Evolutionary conservation across 2,888 invertebrate genomes (phyloP).

Genomic region (Ophion slaviceki): DNA sequence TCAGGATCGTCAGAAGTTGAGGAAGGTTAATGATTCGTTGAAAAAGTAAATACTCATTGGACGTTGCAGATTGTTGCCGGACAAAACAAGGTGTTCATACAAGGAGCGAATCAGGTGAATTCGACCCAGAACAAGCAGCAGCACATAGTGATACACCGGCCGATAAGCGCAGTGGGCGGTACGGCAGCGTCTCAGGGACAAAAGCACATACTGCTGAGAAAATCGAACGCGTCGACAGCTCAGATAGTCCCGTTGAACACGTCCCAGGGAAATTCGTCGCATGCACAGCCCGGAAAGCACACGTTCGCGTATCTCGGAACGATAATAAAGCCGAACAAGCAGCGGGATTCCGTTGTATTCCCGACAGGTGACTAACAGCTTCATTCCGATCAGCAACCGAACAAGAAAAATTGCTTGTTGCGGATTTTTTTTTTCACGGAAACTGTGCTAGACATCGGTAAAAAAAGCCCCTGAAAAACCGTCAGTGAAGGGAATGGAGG

Average conservation of each 20-base stretch:
- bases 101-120: conserved; percentile 77
- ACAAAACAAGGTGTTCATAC: conserved; percentile 80
- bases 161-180: conserved; percentile 68
- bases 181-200: conserved; percentile 72
- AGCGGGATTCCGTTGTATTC: conserved; percentile 80
- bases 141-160: conserved; percentile 79
- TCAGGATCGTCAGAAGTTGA: background rate
- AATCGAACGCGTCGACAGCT: conserved; percentile 78
- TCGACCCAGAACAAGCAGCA: conserved; percentile 77
- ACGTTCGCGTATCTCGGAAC: conserved; percentile 82
- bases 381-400: background rate
- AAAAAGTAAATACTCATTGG: background rate
- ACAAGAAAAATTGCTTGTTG: background rate
- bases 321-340: conserved; percentile 80
- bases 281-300: conserved; percentile 79
- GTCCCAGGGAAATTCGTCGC: conserved; percentile 75
- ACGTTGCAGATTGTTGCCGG: conserved; percentile 76
- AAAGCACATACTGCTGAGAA: conserved; percentile 80
- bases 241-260: conserved; percentile 81
- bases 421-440: no score
- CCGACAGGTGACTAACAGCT: conserved; percentile 75
- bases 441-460: no score
- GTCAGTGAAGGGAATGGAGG: no score
- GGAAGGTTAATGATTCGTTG: background rate
- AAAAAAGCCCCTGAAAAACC: no score